Evolutionary conservation across 2,888 invertebrate genomes (phyloP), one percentile per base, ranked within the genome.

Genomic region (Atrina japonica): DNA sequence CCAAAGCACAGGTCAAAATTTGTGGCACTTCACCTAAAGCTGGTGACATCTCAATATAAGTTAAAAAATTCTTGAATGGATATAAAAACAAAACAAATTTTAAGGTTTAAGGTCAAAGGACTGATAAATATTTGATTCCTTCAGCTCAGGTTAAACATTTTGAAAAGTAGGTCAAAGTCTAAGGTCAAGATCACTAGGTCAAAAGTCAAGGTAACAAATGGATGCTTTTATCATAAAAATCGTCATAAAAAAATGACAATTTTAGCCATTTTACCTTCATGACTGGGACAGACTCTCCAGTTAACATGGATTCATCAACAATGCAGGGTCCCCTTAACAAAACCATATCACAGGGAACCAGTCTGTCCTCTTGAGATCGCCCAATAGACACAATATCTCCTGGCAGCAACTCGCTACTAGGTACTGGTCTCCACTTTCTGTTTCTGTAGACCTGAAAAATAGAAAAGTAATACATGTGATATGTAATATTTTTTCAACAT

Each of bases 301-400:
- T 99, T 74, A 99, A 92, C 98, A 99, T 98, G 83, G 98, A 98
- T 91, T 99, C 99, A 89, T 99, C 99, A 0, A 99, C 97, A 85
- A 99, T 98, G 89, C 99, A 99, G 1, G 96, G 95, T 7, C 99
- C 99, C 86, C 98, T 93, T 66, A 99, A 90, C 50, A 99, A 92
- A 30, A 99, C 92, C 90, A 99, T 93, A 91, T 99, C 99, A 91
- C 99, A 99, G 1, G 99, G 99, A 59, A 99, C 96, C 75, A 97
- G 92, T 72, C 90, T 95, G 84, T 98, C 98, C 88, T 96, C 95
- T 70, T 94, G 93, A 14, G 96, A 96, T 78, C 99, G 93, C 11
- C 95, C 95, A 76, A 99, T 94, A 0, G 99, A 99, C 6, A 99
- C 95, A 76, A 99, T 93, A 92, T 99, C 99, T 3, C 99, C 99